Evolutionary conservation across 1,140 invertebrate genomes (phyloP), one percentile per base, ranked within the genome.

Genomic region (Dreissena rostriformis): DNA sequence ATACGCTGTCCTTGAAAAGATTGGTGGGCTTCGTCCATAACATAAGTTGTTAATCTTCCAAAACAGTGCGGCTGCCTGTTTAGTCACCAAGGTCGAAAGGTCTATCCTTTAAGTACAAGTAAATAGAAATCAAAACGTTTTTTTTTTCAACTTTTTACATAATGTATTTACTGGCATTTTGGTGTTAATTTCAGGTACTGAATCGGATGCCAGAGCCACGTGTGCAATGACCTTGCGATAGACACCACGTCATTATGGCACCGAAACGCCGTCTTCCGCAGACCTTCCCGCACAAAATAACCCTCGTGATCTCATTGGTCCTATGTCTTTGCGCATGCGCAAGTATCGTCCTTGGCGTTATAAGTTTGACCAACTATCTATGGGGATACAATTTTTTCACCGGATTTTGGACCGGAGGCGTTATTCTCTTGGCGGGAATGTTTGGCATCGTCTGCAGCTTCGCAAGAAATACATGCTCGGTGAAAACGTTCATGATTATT

Each of bases 401-500:
- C 5, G 81, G 81, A 6, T 75, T 83, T 26, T 83, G 81, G 81
- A 67, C 57, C 6, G 81, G 81, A 19, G 51, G 24, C 24, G 73
- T 83, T 2, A 70, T 83, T 49, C 55, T 83, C 0, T 19, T 83
- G 1, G 65, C 72, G n/a, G 81, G 81, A 68, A 75, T 76, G 63
- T 70, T 70, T 49, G 81, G 81, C 17, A 71, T 76, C 14, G 81
- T 75, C 22, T 55, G 57, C n/a, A 83, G 65, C 39, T 68, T 26
- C 39, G 53, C 75, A 15, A 39, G 73, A 10, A 83, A 61, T 28
- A 57, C 57, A 14, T 75, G 72, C 19, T 24, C 72, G 17, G 66
- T 76, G n/a, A 83, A 75, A 29, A 83, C 72, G 7, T 83, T 68
- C 67, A 67, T 83, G 65, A 76, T 83, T 24, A 61, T 76, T 57